These are phyloP conservation scores for Cabera pusaria DNA, from an alignment of 2,888 invertebrate genomes.

Conservation along the genomic window DNA sequence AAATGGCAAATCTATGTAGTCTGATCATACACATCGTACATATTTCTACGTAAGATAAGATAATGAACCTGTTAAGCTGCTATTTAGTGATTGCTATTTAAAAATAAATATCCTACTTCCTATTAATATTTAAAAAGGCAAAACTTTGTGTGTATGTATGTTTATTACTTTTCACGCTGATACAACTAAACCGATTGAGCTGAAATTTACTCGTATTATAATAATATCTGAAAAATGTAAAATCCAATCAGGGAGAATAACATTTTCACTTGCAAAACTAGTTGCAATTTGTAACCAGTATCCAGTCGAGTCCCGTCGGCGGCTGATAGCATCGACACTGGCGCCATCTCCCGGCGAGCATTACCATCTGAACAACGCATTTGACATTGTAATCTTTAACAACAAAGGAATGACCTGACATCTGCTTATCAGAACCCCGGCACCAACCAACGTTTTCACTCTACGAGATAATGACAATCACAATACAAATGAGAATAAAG, in stretches of 20 bases:
- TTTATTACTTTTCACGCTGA: too few species aligned
- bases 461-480: conserved; percentile 38
- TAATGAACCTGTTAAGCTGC: too few species aligned
- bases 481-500: too few species aligned
- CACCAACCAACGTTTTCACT: conserved; percentile 39
- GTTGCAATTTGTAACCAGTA: conserved; percentile 34
- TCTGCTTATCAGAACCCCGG: conserved; percentile 57
- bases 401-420: conserved; percentile 74
- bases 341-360: conserved; percentile 59
- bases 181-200: too few species aligned
- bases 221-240: conserved; percentile 2
- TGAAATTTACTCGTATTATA: too few species aligned
- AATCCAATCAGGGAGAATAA: conserved; percentile 15
- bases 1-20: conserved; percentile 4
- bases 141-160: too few species aligned
- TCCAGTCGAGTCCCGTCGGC: conserved; percentile 30
- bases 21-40: conserved; percentile 4
- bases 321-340: conserved; percentile 55
- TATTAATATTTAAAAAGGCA: too few species aligned
- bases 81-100: too few species aligned
- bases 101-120: too few species aligned
- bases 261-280: conserved; percentile 18
- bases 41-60: conserved; percentile 6
- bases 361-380: conserved; percentile 72
- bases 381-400: conserved; percentile 67